phyloP scores from a whole-genome alignment of 2,797 vertebrate genomes.

The Epinephelus malabaricus region DNA sequence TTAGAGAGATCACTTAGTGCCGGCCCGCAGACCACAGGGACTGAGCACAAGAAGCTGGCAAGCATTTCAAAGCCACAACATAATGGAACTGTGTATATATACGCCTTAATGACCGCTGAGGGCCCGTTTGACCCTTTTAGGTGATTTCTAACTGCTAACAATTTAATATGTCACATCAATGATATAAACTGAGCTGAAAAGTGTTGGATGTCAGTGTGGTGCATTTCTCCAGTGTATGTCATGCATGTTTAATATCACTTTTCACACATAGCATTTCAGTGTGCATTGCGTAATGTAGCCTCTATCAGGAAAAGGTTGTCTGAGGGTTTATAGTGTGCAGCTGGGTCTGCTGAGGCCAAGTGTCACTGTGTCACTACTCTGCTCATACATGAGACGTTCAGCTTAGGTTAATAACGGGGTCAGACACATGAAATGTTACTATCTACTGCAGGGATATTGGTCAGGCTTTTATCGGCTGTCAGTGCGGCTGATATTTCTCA shows the following conservation, averaged over 20 bases:
- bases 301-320: constrained; percentile 4
- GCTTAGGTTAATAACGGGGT: constrained; percentile 15
- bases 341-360: constrained; percentile 7
- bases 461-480: neutral
- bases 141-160: neutral
- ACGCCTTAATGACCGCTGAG: constrained; percentile 20
- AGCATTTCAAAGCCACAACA: constrained; percentile 44
- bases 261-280: neutral
- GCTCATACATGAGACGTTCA: neutral
- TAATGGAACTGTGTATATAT: constrained; percentile 62
- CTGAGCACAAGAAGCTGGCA: constrained; percentile 13
- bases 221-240: constrained; percentile 1
- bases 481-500: neutral
- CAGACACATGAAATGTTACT: constrained; percentile 5
- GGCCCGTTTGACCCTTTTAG: constrained; percentile 23
- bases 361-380: constrained; percentile 45
- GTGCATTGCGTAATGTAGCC: constrained; percentile 18
- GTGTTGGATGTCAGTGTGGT: neutral
- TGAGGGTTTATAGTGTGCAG: constrained; percentile 6
- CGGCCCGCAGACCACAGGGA: constrained; percentile 16
- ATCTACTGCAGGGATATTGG: neutral
- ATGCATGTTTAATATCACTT: neutral
- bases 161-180: constrained; percentile 11
- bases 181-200: constrained; percentile 42
- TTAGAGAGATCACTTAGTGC: constrained; percentile 89